These are phyloP conservation scores for Coluber constrictor DNA, from an alignment of 2,797 vertebrate genomes.

Conservation along the genomic window DNA sequence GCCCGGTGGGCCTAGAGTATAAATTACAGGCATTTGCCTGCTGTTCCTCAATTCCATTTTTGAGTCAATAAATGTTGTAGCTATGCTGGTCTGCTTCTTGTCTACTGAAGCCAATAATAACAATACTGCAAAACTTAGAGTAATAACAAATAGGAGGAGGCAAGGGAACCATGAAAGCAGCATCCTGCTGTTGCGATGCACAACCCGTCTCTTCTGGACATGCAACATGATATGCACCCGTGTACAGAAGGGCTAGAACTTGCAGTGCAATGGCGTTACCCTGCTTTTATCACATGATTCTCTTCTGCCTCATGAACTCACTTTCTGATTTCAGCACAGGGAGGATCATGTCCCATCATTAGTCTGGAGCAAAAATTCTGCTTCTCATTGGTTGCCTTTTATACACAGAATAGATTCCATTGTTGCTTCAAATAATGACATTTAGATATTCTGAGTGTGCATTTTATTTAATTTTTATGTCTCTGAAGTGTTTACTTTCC, in stretches of 20 bases:
- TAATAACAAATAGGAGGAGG: not conserved
- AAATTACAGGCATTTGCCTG: too few relatives aligned
- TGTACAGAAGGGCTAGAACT: not conserved
- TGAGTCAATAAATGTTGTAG: too few relatives aligned
- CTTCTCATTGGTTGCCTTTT: not conserved
- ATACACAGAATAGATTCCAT: not conserved
- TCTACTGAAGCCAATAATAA: too few relatives aligned
- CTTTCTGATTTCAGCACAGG: not conserved
- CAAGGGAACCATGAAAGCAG: not conserved
- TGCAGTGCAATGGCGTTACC: not conserved
- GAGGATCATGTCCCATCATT: not conserved
- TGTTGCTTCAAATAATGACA: not conserved
- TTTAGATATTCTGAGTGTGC: not conserved
- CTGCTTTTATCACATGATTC: not conserved
- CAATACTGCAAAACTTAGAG: not conserved
- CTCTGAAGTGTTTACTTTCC: fast-evolving
- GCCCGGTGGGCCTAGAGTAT: too few relatives aligned
- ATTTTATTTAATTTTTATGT: slow-evolving; percentile 6
- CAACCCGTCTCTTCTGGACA: not conserved
- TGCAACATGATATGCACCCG: not conserved
- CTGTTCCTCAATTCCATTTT: too few relatives aligned
- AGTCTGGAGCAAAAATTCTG: not conserved
- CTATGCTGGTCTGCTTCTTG: too few relatives aligned
- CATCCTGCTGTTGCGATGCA: not conserved
- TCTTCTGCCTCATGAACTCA: not conserved